Evolutionary conservation across 92 coral and sea anemone species (phyloP).

Genomic region (Epizoanthus ramosus): DNA sequence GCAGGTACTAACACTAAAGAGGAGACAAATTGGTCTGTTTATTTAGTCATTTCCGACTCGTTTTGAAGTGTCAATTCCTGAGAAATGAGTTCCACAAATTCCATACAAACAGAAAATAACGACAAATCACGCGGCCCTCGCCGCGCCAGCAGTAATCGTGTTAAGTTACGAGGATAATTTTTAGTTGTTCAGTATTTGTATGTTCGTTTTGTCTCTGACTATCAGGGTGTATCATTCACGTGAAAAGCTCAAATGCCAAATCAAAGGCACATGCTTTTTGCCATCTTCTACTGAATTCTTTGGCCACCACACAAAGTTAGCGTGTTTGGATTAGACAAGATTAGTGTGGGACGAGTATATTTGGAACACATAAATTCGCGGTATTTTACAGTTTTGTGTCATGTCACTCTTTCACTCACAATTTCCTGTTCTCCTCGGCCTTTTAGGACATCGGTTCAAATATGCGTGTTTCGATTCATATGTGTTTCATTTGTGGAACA

Average conservation of each 20-base stretch:
- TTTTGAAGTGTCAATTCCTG: constrained; percentile 13
- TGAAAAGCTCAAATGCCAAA: background rate
- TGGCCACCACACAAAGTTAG: constrained; percentile 17
- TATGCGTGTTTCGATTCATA: background rate
- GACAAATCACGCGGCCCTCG: background rate
- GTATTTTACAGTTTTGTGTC: constrained; percentile 17
- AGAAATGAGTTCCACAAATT: background rate
- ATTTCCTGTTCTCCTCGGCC: constrained; percentile 7
- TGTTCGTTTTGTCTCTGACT: background rate
- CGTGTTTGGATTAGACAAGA: constrained; percentile 15
- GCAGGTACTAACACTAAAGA: background rate
- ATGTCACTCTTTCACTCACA: background rate
- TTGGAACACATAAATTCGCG: background rate
- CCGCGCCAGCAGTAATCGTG: background rate
- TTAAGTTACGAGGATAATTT: background rate
- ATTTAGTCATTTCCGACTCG: constrained; percentile 17
- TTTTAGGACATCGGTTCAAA: background rate
- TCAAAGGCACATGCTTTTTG: background rate
- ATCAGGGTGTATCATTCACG: background rate
- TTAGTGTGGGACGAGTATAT: constrained; percentile 33
- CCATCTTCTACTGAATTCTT: background rate
- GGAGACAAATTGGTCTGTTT: background rate
- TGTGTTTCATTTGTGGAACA: constrained; percentile 13
- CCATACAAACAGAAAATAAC: background rate
- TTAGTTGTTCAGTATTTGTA: background rate